A percentile compares a stretch with the other conserved stretches of the same genome.
Conservation (phyloP, 2,797 vertebrate genomes). For the Paramormyrops hopkinsi region DNA sequence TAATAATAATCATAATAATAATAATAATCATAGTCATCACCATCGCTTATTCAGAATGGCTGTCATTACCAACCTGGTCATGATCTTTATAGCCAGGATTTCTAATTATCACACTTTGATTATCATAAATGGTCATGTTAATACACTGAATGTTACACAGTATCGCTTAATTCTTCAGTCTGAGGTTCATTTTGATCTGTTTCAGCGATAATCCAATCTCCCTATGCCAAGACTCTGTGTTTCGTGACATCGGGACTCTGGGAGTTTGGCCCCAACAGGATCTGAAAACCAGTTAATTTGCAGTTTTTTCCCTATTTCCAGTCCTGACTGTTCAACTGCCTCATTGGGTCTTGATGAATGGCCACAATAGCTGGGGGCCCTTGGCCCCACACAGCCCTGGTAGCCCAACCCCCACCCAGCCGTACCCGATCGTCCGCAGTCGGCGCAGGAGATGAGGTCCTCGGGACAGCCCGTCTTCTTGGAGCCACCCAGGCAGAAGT, state of each 20-base stretch:
- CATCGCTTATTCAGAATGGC: neutral
- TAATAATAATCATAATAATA: neutral
- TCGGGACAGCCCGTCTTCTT: conserved; percentile 92
- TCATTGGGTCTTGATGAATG: neutral
- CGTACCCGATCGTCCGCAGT: conserved; percentile 89
- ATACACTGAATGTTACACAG: neutral
- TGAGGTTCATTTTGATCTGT: neutral
- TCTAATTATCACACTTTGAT: neutral
- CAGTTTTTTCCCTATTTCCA: neutral
- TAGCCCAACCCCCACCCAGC: neutral
- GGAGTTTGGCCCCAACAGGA: neutral
- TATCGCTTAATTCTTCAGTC: neutral
- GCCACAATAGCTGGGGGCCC: neutral
- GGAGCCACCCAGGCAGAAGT: conserved; percentile 89
- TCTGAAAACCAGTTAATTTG: neutral
- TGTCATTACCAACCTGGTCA: neutral
- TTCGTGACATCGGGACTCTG: neutral
- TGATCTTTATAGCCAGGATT: neutral
- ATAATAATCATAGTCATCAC: neutral
- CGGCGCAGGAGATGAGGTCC: conserved; percentile 90
- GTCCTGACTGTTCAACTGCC: neutral
- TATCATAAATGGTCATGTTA: neutral
- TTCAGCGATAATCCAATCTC: neutral
- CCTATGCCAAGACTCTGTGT: neutral
- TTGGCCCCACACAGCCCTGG: neutral